Evolutionary conservation across 2,888 invertebrate genomes (phyloP), one percentile per base, ranked within the genome.

Genomic region (Ophion costatus): DNA sequence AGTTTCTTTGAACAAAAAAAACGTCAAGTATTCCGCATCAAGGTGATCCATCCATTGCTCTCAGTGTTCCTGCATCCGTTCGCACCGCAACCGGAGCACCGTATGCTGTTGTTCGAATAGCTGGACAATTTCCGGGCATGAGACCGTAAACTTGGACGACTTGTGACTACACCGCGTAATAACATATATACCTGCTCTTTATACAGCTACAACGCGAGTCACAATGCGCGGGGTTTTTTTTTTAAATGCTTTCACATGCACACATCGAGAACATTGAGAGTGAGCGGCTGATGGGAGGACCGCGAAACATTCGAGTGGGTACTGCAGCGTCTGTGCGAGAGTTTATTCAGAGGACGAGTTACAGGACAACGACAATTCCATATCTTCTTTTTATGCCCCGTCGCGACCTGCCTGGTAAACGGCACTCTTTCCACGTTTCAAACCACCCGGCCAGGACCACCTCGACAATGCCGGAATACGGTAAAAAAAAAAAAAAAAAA

Each of bases 381-480:
- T 67, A 69, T 80, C 67, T 61, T 74, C 38, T 74, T 75, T 45
- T 61, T 63, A 38, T 38, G 71, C 70, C 51, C 24, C 59, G 51
- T 66, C 61, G 75, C 67, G 70, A 70, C 59, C 59, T 22, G 75
- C 61, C 38, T 51, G 79, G 57, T 75, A 42, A 79, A 64, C 73
- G 56, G 57, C 51, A 56, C 78, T 75, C 81, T 78, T 84, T 70
- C 74, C 84, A 78, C 64, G 45, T 84, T 83, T 75, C 69, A 45
- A n/a, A n/a, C 66, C 57, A 67, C 33, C 29, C 70, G 10, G 63
- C 33, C 38, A 67, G 82, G 59, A 83, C 67, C 75, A 70, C 75
- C 75, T 73, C 78, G 20, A 42, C 74, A 63, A 42, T 1, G 57
- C 56, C 61, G 66, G 56, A 64, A 69, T 57, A 42, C 17, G 56